Evolutionary conservation across 2,888 invertebrate genomes (phyloP).

Genomic region (Schrankia costaestrigalis): DNA sequence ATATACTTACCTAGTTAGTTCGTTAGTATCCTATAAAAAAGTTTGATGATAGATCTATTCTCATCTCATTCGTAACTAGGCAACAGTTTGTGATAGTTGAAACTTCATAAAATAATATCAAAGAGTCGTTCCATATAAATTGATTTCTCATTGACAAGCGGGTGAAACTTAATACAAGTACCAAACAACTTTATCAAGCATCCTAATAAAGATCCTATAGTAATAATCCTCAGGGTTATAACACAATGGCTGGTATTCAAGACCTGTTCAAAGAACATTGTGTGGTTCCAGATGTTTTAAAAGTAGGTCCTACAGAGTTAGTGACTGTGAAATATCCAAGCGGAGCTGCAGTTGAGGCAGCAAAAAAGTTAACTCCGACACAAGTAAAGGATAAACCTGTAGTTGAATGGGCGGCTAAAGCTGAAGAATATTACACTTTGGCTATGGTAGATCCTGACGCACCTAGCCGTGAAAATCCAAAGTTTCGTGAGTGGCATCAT

Average conservation of each 20-base stretch:
- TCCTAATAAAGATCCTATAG: too few species aligned
- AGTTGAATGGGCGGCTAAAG: slow-evolving; percentile 83
- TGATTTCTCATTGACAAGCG: too few species aligned
- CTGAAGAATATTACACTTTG: slow-evolving; percentile 82
- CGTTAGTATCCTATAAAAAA: too few species aligned
- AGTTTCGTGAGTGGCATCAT: slow-evolving; percentile 87
- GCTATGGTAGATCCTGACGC: slow-evolving; percentile 88
- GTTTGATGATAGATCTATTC: too few species aligned
- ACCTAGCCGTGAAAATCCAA: slow-evolving; percentile 85
- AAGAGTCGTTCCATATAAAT: too few species aligned
- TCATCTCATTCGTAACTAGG: too few species aligned
- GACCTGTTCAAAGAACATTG: slow-evolving; percentile 71
- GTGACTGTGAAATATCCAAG: slow-evolving; percentile 76
- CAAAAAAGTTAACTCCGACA: slow-evolving; percentile 86
- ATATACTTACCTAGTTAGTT: too few species aligned
- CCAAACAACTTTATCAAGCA: too few species aligned
- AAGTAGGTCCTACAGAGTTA: slow-evolving; percentile 75
- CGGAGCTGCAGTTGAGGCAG: slow-evolving; percentile 75
- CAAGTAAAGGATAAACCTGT: slow-evolving; percentile 85
- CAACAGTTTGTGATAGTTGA: too few species aligned
- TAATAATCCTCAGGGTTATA: too few species aligned
- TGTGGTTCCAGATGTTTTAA: slow-evolving; percentile 85
- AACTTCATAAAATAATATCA: too few species aligned
- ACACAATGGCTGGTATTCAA: slow-evolving; percentile 58
- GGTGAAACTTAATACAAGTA: too few species aligned